Percentiles rank a stretch among this genome's conserved stretches.
phyloP scores from a whole-genome alignment of 2,797 vertebrate species.

The Thaleichthys pacificus region DNA sequence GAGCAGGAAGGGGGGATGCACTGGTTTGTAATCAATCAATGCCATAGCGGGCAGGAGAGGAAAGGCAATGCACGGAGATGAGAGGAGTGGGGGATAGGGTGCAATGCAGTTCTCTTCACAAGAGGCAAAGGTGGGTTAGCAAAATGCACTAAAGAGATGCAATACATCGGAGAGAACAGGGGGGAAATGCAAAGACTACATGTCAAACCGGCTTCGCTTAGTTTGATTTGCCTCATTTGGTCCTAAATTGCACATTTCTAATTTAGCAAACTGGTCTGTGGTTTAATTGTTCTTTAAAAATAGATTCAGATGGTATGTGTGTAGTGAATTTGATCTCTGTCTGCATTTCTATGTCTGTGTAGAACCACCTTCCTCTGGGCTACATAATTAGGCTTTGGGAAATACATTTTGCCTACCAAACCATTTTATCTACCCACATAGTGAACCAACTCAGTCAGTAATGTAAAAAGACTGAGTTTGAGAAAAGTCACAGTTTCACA shows the following conservation, averaged over 20 bases:
- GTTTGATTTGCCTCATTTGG: slow-evolving; percentile 30
- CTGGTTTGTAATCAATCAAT: slow-evolving; percentile 60
- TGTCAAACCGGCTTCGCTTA: slow-evolving; percentile 78
- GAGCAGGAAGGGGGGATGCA: slow-evolving; percentile 75
- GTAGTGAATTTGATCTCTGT: background rate
- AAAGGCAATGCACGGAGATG: slow-evolving; percentile 74
- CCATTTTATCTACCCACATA: no score
- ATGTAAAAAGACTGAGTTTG: no score
- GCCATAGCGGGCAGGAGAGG: slow-evolving; percentile 74
- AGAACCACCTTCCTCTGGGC: slow-evolving; percentile 7
- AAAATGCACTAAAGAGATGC: slow-evolving; percentile 82
- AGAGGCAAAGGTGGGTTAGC: slow-evolving; percentile 73
- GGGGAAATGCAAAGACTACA: slow-evolving; percentile 79
- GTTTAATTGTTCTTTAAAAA: slow-evolving; percentile 11
- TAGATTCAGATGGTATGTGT: background rate
- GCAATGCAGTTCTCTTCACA: slow-evolving; percentile 77
- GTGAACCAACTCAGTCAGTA: no score
- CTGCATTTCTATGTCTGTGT: background rate
- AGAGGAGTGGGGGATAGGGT: slow-evolving; percentile 45
- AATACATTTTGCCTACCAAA: no score
- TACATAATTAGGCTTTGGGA: no score
- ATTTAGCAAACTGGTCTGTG: slow-evolving; percentile 36
- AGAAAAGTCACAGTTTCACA: no score
- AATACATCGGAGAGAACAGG: slow-evolving; percentile 62
- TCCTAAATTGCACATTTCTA: slow-evolving; percentile 17